Base-by-base conservation (phyloP, 2,888 invertebrate genomes). In the Syritta pipiens region DNA sequence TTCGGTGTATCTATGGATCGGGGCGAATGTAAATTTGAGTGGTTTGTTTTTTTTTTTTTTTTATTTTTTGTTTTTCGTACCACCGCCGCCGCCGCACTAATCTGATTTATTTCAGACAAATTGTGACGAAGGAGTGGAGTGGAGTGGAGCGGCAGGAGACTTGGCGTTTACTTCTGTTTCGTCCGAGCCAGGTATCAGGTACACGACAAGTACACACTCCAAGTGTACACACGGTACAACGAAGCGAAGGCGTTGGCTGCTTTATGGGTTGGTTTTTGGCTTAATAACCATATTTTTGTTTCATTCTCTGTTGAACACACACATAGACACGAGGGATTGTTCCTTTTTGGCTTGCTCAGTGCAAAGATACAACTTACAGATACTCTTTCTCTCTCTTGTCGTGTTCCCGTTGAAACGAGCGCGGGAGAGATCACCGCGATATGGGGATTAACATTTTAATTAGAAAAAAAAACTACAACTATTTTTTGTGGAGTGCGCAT, bases 21-120 rank as follows among this genome's bases (percentile, higher is more conserved):
- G 19, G 67, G 74, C 74, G 57, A 79, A 79, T 79, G 79, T 55
- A 68, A 74, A 74, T 79, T 68, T 79, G n/a, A n/a, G n/a, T n/a
- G n/a, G n/a, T n/a, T n/a, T n/a, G n/a, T 63, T 51, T 19, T 4
- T 53, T 53, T 65, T 65, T 49, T 24, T 14, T 24, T 6, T n/a
- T n/a, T n/a, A n/a, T n/a, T n/a, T n/a, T n/a, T n/a, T n/a, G n/a
- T n/a, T n/a, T n/a, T n/a, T n/a, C n/a, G n/a, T n/a, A n/a, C n/a
- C n/a, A n/a, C n/a, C n/a, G n/a, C 9, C 6, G 7, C 49, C 49
- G 42, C 55, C 37, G 46, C 55, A 72, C 77, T 79, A 79, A 79
- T 79, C 79, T 79, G 79, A 79, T 79, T 79, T 79, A 79, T 79
- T 79, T 79, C 57, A 57, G 79, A 79, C 79, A 79, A 79, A 79